phyloP scores from a whole-genome alignment of 37 sponge, comb jelly and placozoan genomes.

The Beroe ovata region DNA sequence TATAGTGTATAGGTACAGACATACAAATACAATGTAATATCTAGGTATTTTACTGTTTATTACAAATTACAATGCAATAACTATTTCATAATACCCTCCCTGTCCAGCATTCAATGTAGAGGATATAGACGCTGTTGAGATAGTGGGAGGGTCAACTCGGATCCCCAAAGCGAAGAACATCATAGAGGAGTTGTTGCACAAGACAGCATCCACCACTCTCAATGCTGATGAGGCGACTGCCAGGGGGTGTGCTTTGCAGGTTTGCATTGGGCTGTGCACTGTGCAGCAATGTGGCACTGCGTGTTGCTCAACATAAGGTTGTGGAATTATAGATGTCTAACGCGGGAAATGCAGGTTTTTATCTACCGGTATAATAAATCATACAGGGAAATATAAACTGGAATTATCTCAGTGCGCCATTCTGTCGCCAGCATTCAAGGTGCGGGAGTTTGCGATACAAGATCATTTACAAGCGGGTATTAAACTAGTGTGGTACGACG shows the following conservation, averaged over 20 bases:
- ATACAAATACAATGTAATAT: too few relatives aligned
- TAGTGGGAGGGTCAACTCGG: constrained; percentile 91
- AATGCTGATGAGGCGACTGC: constrained; percentile 95
- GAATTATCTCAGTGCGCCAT: constrained; percentile 98
- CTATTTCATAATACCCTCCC: too few relatives aligned
- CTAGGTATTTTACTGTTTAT: too few relatives aligned
- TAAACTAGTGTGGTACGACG: constrained; percentile 78
- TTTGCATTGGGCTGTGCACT: too few relatives aligned
- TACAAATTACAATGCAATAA: too few relatives aligned
- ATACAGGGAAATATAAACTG: too few relatives aligned
- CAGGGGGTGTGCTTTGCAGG: constrained; percentile 94
- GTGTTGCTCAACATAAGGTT: too few relatives aligned
- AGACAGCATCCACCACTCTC: constrained; percentile 87
- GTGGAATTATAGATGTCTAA: too few relatives aligned
- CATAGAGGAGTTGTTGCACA: constrained; percentile 78
- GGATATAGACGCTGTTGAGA: constrained; percentile 86
- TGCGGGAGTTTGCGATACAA: constrained; percentile 82
- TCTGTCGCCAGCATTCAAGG: constrained; percentile 93
- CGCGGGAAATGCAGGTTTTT: too few relatives aligned
- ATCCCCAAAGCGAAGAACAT: constrained; percentile 82
- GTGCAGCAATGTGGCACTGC: too few relatives aligned
- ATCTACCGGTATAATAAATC: too few relatives aligned
- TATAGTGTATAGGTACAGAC: too few relatives aligned
- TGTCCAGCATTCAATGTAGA: constrained; percentile 71
- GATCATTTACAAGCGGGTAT: constrained; percentile 85